These are phyloP conservation scores for Dromiciops gliroides DNA, from an alignment of 2,113 vertebrate species.

Conservation along the genomic window DNA sequence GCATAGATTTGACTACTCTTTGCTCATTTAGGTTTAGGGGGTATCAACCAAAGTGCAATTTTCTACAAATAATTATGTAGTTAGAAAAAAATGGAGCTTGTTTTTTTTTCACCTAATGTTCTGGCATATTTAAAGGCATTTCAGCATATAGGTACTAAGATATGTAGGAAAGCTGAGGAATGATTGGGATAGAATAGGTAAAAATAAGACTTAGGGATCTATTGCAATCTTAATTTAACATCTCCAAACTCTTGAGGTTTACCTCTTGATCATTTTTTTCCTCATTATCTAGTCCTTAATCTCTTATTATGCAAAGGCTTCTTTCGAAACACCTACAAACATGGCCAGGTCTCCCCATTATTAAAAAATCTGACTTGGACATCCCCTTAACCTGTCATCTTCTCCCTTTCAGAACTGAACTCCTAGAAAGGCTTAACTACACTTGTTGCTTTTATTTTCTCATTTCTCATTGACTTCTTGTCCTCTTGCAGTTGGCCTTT, in stretches of 20 bases:
- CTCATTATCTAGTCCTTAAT: not conserved
- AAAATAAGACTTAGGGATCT: conserved; percentile 15
- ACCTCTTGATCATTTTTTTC: not conserved
- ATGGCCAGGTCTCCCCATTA: not conserved
- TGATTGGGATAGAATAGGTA: not conserved
- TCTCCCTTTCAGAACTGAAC: not conserved
- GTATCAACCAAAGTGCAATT: not conserved
- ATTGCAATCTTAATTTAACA: not conserved
- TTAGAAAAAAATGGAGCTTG: conserved; percentile 16
- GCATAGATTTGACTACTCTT: not conserved
- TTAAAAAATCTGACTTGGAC: not conserved
- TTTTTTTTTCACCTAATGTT: conserved; percentile 7
- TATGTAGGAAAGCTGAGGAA: not conserved
- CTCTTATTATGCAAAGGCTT: not conserved
- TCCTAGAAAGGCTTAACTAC: not conserved
- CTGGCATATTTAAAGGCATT: conserved; percentile 28
- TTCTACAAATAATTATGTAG: conserved; percentile 15
- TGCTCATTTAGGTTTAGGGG: not conserved
- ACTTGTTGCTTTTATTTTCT: not conserved
- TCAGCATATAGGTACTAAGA: conserved; percentile 8
- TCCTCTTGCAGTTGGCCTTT: not conserved
- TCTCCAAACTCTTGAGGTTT: not conserved
- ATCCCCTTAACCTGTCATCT: not conserved
- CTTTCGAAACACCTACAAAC: not conserved
- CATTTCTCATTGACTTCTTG: not conserved